Conservation (phyloP, 2,888 invertebrate genomes). For the Gerris lacustris region DNA sequence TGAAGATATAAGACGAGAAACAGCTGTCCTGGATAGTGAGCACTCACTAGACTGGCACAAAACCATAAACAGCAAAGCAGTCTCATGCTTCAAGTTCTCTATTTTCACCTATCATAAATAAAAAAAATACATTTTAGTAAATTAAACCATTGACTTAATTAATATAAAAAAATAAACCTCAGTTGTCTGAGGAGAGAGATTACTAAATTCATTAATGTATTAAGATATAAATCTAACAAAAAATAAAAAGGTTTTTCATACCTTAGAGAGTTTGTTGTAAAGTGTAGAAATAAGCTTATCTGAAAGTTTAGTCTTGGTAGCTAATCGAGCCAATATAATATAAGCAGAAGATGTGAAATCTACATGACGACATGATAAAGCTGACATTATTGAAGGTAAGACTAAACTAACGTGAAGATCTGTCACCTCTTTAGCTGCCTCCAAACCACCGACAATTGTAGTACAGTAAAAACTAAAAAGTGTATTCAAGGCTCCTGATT, state of each 20-base stretch:
- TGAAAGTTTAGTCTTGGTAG: slow-evolving; percentile 50
- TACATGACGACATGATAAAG: slow-evolving; percentile 50
- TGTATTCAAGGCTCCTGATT: slow-evolving; percentile 37
- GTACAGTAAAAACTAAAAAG: slow-evolving; percentile 71
- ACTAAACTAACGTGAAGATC: slow-evolving; percentile 56
- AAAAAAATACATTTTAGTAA: neutral
- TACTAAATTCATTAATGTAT: too few relatives aligned
- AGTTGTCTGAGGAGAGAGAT: too few relatives aligned
- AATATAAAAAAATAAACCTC: neutral
- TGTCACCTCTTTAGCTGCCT: slow-evolving; percentile 42
- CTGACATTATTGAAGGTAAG: slow-evolving; percentile 57
- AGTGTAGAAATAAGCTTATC: slow-evolving; percentile 46
- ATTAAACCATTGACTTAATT: neutral
- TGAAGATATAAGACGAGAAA: slow-evolving; percentile 15
- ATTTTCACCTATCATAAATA: slow-evolving; percentile 36
- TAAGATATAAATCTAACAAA: too few relatives aligned
- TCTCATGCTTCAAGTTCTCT: slow-evolving; percentile 48
- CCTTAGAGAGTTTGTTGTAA: slow-evolving; percentile 46
- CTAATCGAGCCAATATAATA: slow-evolving; percentile 58
- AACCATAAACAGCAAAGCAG: slow-evolving; percentile 52
- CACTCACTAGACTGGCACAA: slow-evolving; percentile 42
- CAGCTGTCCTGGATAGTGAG: slow-evolving; percentile 17
- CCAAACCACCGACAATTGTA: slow-evolving; percentile 56
- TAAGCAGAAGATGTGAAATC: slow-evolving; percentile 64
- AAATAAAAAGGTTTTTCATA: slow-evolving; percentile 26